Base-by-base conservation (phyloP, 2,888 invertebrate genomes). In the Xestia ashworthii region DNA sequence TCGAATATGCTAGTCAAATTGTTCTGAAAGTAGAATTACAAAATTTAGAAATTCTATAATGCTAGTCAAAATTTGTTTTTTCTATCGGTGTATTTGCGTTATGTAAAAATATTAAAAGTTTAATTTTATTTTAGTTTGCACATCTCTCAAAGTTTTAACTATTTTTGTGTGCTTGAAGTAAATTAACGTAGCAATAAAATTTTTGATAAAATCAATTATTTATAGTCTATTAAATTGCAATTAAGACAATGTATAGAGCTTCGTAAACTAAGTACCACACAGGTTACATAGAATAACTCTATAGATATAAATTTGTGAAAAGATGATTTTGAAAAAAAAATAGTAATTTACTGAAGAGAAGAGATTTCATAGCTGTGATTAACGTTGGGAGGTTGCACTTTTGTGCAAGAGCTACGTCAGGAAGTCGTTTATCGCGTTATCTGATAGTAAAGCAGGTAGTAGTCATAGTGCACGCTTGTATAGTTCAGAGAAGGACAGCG, bases 191-290 rank as follows among this genome's bases (percentile, higher is more conserved):
- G 96, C 95, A 96, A 96, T 96, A 95, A 94, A 88, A 93, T 90
- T 92, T 94, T 95, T 95, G 95, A 96, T 96, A 94, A 96, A 96
- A 96, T 96, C 96, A 96, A 96, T 96, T 96, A 96, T 96, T 95
- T 95, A 95, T 96, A 93, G 93, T 94, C 91, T 94, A 93, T 94
- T 94, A 91, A 93, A 94, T 95, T 93, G 95, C 95, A 93, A 95
- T 93, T 96, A 96, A 96, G 96, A 95, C 93, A 95, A 94, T 96
- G 96, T 96, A 96, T 97, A 96, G 97, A 96, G 96, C 96, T 96
- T 96, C 92, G 95, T 96, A 96, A 94, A 92, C 90, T 95, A 96
- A 95, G 96, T 95, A 94, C 94, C 94, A 95, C 93, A 95, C 95
- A 95, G 96, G 96, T 96, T 92, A 94, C 91, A 94, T 96, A 96